phyloP scores from a whole-genome alignment of 92 coral and sea anemone genomes.

The Epizoanthus rinbou region DNA sequence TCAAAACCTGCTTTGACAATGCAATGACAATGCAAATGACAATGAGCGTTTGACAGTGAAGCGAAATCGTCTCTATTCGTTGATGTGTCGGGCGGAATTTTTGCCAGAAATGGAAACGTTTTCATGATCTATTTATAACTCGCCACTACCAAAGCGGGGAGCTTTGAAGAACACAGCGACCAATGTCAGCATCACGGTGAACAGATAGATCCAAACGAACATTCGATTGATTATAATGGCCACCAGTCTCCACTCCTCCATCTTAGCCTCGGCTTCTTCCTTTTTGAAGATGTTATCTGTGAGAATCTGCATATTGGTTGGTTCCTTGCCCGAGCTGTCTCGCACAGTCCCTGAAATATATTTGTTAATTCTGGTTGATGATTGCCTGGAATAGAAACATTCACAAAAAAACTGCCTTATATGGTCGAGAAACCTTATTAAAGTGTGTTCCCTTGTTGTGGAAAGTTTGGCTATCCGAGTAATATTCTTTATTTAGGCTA shows the following conservation, averaged over 20 bases:
- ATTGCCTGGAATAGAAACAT: too few species aligned
- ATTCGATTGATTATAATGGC: constrained; percentile 88
- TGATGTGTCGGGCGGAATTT: too few species aligned
- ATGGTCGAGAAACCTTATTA: too few species aligned
- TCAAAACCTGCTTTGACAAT: too few species aligned
- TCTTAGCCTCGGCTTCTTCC: constrained; percentile 78
- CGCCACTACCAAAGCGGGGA: constrained; percentile 65
- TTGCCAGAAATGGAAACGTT: not conserved
- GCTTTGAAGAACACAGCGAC: constrained; percentile 72
- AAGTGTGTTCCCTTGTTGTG: too few species aligned
- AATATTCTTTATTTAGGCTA: too few species aligned
- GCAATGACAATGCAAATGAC: too few species aligned
- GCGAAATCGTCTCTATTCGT: too few species aligned
- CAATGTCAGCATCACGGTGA: constrained; percentile 77
- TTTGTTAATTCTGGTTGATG: too few species aligned
- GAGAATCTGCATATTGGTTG: constrained; percentile 68
- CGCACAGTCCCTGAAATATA: constrained; percentile 62
- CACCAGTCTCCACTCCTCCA: constrained; percentile 90
- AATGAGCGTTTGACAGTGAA: too few species aligned
- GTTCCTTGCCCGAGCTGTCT: constrained; percentile 58
- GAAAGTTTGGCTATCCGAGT: too few species aligned
- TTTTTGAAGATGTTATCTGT: constrained; percentile 82
- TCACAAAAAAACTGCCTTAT: too few species aligned
- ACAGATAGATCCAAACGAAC: constrained; percentile 80
- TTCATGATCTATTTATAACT: constrained; percentile 13